Base-by-base conservation (phyloP, 2,797 vertebrate genomes). In the Acanthurus lineatus region DNA sequence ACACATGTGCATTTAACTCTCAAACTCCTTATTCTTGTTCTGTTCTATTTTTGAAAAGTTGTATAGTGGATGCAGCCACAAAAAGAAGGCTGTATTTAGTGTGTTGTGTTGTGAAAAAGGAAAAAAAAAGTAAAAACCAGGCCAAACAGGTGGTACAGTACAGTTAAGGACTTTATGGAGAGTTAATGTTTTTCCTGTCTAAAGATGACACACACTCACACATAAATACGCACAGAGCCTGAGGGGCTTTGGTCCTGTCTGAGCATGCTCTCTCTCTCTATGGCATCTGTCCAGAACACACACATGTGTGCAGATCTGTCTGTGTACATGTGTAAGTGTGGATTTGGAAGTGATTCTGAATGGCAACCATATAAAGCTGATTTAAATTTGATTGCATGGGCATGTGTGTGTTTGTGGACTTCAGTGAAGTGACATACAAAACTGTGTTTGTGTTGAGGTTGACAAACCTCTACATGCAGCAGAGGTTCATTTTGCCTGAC, bases 161-260 rank as follows among this genome's bases (percentile, higher is more conserved):
- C 42, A 65, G 67, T 67, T 60, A 61, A 90, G 19, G 45, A 58
- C 47, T 87, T 87, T 65, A 78, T 73, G 54, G 48, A 69, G 35
- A 68, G 52, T 58, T 88, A 85, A 92, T 91, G 77, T 88, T 88
- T 91, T 88, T 83, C 48, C 47, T 56, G 68, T 88, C 81, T 84
- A 81, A 85, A 88, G 86, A 77, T 79, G 73, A 87, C 67, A 77
- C 47, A 61, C 69, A 54, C 59, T 66, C 19, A 57, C 60, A 53
- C 70, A 8, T 73, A 86, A 85, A 86, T 73, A 90, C 83, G 75
- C 71, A 59, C 32, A 65, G 40, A 76, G 84, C 82, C 83, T 14
- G 15, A 54, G 59, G 84, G 68, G 75, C 61, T 54, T 16, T 51
- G 62, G 79, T 84, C 84, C 66, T 92, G 92, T 90, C 81, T 85